Base-by-base conservation (phyloP, 2,797 vertebrate genomes). In the Eptatretus atami region DNA sequence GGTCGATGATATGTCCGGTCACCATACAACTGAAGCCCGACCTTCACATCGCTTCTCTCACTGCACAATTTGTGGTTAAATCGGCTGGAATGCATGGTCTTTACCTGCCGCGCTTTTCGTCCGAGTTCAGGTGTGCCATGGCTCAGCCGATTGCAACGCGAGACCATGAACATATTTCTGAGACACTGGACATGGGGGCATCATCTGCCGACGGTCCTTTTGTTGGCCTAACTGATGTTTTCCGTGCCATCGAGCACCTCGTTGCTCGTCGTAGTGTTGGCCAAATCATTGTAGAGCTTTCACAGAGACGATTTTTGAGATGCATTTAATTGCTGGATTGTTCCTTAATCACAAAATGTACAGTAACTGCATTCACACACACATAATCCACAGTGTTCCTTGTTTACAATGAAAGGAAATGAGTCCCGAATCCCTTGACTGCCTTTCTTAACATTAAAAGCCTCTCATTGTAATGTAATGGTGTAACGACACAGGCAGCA, bases 171-270 rank as follows among this genome's bases (percentile, higher is more conserved):
- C 74, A 80, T 67, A 77, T 96, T 67, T 73, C 79, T 67, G 90
- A 83, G 63, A 73, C 80, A 76, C 80, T 93, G 69, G 85, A 96
- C 70, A 67, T 71, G 8, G 84, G 88, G 66, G 77, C 80, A 53
- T 64, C 63, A 71, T 72, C 78, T 53, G 69, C 73, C 1, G 80
- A 74, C 70, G 84, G 84, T 67, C 78, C 70, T 71, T 92, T 92
- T 66, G 70, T 67, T 13, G 82, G 84, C 63, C 72, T 93, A 73
- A 82, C 84, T 72, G 81, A 85, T 1, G 72, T 92, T 55, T 88
- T 82, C 76, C 76, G 74, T 69, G 86, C 87, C 8, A 78, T 92
- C 67, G 82, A 92, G 74, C 80, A 88, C 75, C 80, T 93, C 82
- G 92, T 92, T 69, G 74, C 74, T 52, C 79, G 85, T 65, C 83